These are phyloP conservation scores for Lasioglossum vierecki DNA, from an alignment of 2,888 invertebrate genomes.

Conservation along the genomic window DNA sequence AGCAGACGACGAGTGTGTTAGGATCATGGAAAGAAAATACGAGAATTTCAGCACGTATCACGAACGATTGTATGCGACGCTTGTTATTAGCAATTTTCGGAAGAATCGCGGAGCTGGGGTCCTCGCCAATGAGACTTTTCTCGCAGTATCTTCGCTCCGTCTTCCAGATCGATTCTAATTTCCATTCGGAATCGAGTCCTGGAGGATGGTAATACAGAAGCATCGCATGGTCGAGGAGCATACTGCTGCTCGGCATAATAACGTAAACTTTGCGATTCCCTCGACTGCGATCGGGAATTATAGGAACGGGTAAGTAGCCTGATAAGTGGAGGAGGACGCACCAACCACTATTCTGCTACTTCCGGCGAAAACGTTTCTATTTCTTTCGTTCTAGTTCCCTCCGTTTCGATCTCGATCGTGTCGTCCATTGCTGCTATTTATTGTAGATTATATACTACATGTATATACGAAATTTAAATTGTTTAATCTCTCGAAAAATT, in stretches of 20 bases:
- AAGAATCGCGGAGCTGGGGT: neutral
- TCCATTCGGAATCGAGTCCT: constrained; percentile 44
- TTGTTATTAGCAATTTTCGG: neutral
- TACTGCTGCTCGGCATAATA: constrained; percentile 33
- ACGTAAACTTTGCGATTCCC: constrained; percentile 28
- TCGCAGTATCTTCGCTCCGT: neutral
- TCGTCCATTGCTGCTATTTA: neutral
- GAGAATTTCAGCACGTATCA: neutral
- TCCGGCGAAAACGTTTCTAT: constrained; percentile 1
- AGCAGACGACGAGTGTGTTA: neutral
- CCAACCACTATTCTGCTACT: neutral
- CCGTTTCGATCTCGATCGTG: neutral
- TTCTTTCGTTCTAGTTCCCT: neutral
- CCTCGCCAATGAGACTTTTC: neutral
- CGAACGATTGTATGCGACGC: neutral
- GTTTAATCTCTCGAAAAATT: neutral
- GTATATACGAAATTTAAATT: too few relatives aligned
- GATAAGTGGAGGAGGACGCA: constrained; percentile 31
- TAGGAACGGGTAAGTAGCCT: constrained; percentile 21
- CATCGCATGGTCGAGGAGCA: constrained; percentile 30
- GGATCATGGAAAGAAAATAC: neutral
- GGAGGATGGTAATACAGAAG: constrained; percentile 18
- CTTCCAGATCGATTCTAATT: constrained; percentile 49
- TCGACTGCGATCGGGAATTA: constrained; percentile 30
- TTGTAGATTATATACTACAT: too few relatives aligned